Percentiles rank a stretch among this genome's conserved stretches.
Conservation (phyloP, 2,888 invertebrate species). For the Lepidocyrtoides sp. region DNA sequence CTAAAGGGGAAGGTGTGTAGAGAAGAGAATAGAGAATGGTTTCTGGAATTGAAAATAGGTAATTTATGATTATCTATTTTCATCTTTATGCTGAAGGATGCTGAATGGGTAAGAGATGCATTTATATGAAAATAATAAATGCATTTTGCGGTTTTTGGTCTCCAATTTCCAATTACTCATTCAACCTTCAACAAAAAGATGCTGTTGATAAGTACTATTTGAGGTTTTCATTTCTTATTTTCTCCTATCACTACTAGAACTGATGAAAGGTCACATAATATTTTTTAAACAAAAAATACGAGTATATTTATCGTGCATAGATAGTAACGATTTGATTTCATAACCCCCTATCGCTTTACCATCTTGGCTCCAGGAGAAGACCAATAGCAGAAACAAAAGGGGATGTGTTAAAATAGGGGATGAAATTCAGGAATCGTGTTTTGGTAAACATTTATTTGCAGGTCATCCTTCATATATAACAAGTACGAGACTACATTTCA, state of each 20-base stretch:
- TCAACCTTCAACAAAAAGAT: neutral
- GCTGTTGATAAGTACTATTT: neutral
- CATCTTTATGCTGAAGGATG: conserved; percentile 6
- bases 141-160: conserved; percentile 75
- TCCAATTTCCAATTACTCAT: conserved; percentile 69
- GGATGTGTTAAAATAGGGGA: too few relatives aligned
- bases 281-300: neutral
- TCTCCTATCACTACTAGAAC: neutral
- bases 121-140: conserved; percentile 41
- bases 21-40: neutral
- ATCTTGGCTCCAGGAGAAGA: conserved; percentile 65
- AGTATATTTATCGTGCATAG: neutral
- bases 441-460: neutral
- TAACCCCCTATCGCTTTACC: conserved; percentile 59
- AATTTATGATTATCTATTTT: conserved; percentile 69
- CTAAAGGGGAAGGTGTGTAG: neutral
- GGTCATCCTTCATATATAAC: too few relatives aligned
- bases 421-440: neutral
- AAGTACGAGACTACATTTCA: too few relatives aligned
- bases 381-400: neutral
- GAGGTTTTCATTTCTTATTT: neutral
- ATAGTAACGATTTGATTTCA: neutral
- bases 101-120: neutral
- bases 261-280: neutral
- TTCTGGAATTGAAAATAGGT: conserved; percentile 32